phyloP scores from a whole-genome alignment of 1,140 invertebrate genomes.

The Ostrea denselamellosa region DNA sequence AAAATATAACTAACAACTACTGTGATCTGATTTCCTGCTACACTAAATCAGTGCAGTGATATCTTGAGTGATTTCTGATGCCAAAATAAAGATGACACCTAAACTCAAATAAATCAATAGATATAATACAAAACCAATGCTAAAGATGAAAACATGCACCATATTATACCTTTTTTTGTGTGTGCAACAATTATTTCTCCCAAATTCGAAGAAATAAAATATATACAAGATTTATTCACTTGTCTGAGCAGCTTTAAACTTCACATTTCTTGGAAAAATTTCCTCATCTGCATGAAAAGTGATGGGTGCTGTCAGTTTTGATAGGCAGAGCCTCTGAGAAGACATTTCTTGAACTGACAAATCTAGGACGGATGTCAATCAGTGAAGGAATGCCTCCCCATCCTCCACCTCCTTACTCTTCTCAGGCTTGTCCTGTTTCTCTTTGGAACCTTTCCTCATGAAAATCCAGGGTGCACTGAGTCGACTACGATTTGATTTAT shows the following conservation, averaged over 20 bases:
- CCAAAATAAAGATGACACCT: not conserved
- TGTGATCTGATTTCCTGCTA: no score
- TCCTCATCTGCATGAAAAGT: not conserved
- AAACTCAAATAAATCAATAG: not conserved
- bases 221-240: no score
- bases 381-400: conserved; percentile 58
- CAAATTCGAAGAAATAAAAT: no score
- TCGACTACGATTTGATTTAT: conserved; percentile 67
- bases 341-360: not conserved
- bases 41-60: no score
- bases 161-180: no score
- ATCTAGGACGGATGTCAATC: conserved; percentile 8
- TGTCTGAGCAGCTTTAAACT: no score
- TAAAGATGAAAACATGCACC: not conserved
- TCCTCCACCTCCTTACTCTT: conserved; percentile 59
- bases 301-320: not conserved
- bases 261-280: not conserved
- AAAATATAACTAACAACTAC: not conserved
- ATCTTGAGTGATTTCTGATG: not conserved
- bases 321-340: conserved; percentile 21
- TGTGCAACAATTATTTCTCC: no score
- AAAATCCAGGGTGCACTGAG: conserved; percentile 74
- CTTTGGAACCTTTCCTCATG: conserved; percentile 68
- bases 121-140: not conserved
- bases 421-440: conserved; percentile 63